phyloP scores from a whole-genome alignment of 2,888 invertebrate genomes.

The Tinea pellionella region DNA sequence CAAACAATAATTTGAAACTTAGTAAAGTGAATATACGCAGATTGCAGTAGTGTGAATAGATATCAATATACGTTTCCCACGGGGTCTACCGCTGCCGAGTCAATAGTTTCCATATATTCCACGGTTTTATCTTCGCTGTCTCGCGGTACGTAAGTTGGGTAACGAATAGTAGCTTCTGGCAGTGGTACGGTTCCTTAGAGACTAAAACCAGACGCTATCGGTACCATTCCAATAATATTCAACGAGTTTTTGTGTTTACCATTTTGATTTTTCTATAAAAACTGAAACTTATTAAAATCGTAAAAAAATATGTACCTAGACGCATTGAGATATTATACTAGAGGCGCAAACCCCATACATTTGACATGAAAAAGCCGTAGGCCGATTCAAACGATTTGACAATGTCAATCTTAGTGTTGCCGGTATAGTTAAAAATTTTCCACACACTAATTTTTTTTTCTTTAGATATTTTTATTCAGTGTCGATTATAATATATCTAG shows the following conservation, averaged over 20 bases:
- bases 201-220: slow-evolving; percentile 14
- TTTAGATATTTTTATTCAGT: no score
- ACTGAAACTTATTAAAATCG: background rate
- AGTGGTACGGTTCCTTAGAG: slow-evolving; percentile 23
- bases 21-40: background rate
- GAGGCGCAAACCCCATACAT: no score
- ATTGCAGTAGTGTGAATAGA: slow-evolving; percentile 3
- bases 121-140: slow-evolving; percentile 25
- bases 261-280: background rate
- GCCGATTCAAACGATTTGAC: no score
- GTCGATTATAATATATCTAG: no score
- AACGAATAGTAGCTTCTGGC: slow-evolving; percentile 28
- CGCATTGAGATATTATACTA: no score
- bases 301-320: background rate
- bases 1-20: background rate
- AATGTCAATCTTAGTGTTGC: no score
- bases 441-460: no score
- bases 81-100: slow-evolving; percentile 15
- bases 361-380: no score
- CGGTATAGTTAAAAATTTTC: no score
- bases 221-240: slow-evolving; percentile 3
- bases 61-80: background rate
- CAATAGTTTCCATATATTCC: slow-evolving; percentile 37
- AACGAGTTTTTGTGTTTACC: background rate
- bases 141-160: slow-evolving; percentile 35